These are phyloP conservation scores for Ganaspis brasiliensis DNA, from an alignment of 2,888 invertebrate genomes.

Conservation along the genomic window DNA sequence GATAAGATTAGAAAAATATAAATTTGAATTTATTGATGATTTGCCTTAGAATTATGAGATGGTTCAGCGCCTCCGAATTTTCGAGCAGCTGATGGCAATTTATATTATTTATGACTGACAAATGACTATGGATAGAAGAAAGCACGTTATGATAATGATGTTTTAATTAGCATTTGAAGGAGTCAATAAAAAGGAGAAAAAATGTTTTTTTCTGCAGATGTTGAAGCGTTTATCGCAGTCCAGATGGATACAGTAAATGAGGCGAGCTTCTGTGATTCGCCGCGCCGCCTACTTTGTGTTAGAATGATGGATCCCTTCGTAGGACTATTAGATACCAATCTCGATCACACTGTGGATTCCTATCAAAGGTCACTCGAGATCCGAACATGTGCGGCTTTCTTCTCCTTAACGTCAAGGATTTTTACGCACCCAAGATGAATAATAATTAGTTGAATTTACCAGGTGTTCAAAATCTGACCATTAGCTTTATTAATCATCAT, in stretches of 20 bases:
- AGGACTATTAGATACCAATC: slow-evolving; percentile 76
- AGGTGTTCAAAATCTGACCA: too few relatives aligned
- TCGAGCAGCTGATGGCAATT: too few relatives aligned
- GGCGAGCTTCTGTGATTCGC: slow-evolving; percentile 60
- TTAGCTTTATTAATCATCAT: too few relatives aligned
- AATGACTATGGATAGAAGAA: too few relatives aligned
- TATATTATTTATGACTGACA: too few relatives aligned
- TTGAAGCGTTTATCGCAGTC: slow-evolving; percentile 58
- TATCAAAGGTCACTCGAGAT: slow-evolving; percentile 46
- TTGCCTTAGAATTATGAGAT: too few relatives aligned
- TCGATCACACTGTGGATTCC: slow-evolving; percentile 64
- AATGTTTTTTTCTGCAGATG: neutral
- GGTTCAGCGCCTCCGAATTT: too few relatives aligned
- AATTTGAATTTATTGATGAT: too few relatives aligned
- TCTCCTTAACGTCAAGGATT: slow-evolving; percentile 11
- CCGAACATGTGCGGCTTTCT: slow-evolving; percentile 27
- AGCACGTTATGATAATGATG: neutral
- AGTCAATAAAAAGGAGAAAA: neutral
- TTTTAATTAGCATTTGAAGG: slow-evolving; percentile 8
- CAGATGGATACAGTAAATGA: slow-evolving; percentile 73
- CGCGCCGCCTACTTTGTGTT: slow-evolving; percentile 69
- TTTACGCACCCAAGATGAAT: slow-evolving; percentile 7
- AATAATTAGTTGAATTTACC: neutral
- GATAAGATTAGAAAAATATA: too few relatives aligned
- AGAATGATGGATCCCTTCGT: slow-evolving; percentile 76